Evolutionary conservation across 1,140 invertebrate species (phyloP).

Genomic region (Papilio helenus): DNA sequence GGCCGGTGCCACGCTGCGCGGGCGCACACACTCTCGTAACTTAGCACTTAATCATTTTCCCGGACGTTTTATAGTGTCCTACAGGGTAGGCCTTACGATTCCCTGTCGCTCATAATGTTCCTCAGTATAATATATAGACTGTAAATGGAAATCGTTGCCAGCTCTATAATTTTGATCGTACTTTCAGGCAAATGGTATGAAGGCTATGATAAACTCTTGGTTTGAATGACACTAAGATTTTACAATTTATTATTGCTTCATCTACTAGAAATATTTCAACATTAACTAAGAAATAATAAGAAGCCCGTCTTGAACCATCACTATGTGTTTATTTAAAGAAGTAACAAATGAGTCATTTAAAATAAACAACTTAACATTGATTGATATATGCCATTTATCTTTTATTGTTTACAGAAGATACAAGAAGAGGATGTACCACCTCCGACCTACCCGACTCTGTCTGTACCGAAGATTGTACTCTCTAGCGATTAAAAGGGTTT

Average conservation of each 20-base stretch:
- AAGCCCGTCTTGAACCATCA: no score
- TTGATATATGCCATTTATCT: not conserved
- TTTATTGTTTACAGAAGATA: slow-evolving; percentile 19
- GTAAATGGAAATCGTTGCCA: slow-evolving; percentile 47
- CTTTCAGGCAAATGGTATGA: slow-evolving; percentile 1
- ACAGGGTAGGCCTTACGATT: slow-evolving; percentile 42
- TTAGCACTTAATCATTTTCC: slow-evolving; percentile 80
- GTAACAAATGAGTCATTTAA: no score
- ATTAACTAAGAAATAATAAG: not conserved
- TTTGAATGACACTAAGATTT: not conserved
- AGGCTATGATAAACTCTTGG: not conserved
- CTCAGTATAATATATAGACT: slow-evolving; percentile 41
- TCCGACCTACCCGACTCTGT: slow-evolving; percentile 15
- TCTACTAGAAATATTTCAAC: not conserved
- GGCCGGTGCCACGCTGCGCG: slow-evolving; percentile 70
- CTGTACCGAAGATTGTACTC: slow-evolving; percentile 56
- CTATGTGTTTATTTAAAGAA: no score
- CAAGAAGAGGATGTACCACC: slow-evolving; percentile 12
- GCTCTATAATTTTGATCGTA: slow-evolving; percentile 38
- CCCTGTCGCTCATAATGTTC: slow-evolving; percentile 44
- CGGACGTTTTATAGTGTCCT: slow-evolving; percentile 71
- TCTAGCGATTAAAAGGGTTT: slow-evolving; percentile 44
- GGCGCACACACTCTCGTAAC: slow-evolving; percentile 69
- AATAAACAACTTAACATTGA: no score
- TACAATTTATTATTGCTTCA: slow-evolving; percentile 3